Base-by-base conservation (phyloP, 2,113 vertebrate genomes). In the Chloropsis cyanopogon region DNA sequence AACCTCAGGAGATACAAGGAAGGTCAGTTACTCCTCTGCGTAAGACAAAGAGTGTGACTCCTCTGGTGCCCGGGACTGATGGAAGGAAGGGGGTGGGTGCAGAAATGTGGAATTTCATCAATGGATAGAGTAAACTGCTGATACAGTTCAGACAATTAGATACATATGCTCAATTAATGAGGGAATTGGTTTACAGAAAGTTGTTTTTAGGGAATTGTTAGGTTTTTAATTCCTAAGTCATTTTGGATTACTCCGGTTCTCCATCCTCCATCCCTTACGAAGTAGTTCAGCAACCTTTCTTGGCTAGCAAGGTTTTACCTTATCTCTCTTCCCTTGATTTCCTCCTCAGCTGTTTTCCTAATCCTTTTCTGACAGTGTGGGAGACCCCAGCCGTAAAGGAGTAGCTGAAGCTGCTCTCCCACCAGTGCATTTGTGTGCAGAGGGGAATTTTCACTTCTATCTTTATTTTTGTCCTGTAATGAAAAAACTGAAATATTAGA, bases 351-450 rank as follows among this genome's bases (percentile, higher is more conserved):
- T 4, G 1, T 49, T 76, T 69, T 57, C 49, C 41, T 88, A 13
- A n/a, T 31, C n/a, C 8, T 86, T 65, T 77, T 53, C 41, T 80
- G 50, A 60, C 11, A 6, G 4, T 81, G 7, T 57, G 76, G 37
- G 37, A 61, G 39, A 86, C 7, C 3, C 11, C 17, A 76, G 41
- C 18, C 13, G 25, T 6, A 25, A 82, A 15, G 28, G 25, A 83
- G 22, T 44, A 37, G 44, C 44, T 44, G 31, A 49, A 65, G 63
- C 37, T 37, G 8, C 41, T 76, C 39, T 79, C 21, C 19, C 33
- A 31, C 2, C 1, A 0, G 9, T 22, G 2, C 11, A 4, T 60
- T 47, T 65, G 21, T 56, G 41, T 25, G 33, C n/a, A 42, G 41
- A 56, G 11, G 1, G 5, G 6, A 22, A 35, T 72, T 90, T 88